Evolutionary conservation across 2,888 invertebrate genomes (phyloP).

Genomic region (Masnerella sp.): DNA sequence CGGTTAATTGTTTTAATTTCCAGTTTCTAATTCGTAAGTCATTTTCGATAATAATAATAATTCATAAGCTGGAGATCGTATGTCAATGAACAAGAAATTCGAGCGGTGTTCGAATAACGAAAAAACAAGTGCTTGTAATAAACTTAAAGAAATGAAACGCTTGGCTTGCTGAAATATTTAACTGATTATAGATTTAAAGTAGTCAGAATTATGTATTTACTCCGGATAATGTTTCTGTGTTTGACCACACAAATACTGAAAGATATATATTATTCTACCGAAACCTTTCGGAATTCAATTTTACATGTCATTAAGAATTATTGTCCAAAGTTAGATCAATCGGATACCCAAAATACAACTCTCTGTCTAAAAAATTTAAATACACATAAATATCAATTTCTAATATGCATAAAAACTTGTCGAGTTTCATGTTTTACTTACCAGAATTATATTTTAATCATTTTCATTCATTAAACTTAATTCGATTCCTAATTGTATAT

Average conservation of each 20-base stretch:
- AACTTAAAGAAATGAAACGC: slow-evolving; percentile 6
- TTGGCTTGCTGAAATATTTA: not conserved
- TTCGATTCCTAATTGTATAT: too few relatives aligned
- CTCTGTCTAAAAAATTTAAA: too few relatives aligned
- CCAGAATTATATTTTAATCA: too few relatives aligned
- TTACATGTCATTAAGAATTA: slow-evolving; percentile 15
- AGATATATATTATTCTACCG: not conserved
- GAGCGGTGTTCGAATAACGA: not conserved
- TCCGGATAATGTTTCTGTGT: slow-evolving; percentile 7
- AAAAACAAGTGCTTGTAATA: not conserved
- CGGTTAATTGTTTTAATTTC: too few relatives aligned
- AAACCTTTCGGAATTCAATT: slow-evolving; percentile 5
- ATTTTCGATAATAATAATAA: too few relatives aligned
- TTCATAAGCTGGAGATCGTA: too few relatives aligned
- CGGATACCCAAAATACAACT: not conserved
- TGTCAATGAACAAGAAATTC: not conserved
- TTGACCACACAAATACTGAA: slow-evolving; percentile 14
- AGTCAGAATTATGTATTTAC: slow-evolving; percentile 13
- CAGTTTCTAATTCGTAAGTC: too few relatives aligned
- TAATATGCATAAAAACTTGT: too few relatives aligned
- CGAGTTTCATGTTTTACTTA: too few relatives aligned
- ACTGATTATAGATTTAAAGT: slow-evolving; percentile 15
- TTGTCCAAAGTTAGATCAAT: not conserved
- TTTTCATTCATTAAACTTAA: too few relatives aligned
- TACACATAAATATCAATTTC: too few relatives aligned